A percentile compares a stretch with the other conserved stretches of the same genome.
These are phyloP conservation scores for Pterocles gutturalis DNA, from an alignment of 2,113 vertebrate genomes.

Conservation along the genomic window DNA sequence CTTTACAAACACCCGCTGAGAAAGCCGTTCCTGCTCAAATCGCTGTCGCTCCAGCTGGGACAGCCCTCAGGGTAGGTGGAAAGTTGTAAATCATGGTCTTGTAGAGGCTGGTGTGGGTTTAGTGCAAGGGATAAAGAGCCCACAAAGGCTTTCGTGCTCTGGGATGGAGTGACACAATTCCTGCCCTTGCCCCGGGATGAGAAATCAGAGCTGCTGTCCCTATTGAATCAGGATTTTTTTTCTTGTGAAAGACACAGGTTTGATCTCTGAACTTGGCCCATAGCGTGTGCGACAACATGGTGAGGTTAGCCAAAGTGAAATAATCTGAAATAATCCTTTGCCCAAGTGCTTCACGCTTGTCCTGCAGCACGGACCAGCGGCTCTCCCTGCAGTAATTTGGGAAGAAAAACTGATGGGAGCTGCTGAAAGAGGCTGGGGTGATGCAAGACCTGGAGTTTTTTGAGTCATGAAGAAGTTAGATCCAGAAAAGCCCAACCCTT, in stretches of 20 bases:
- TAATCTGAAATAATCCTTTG: not conserved
- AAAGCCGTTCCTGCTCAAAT: not conserved
- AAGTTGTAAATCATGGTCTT: not conserved
- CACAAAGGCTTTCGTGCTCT: not conserved
- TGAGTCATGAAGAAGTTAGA: not conserved
- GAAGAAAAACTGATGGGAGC: not conserved
- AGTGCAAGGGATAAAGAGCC: not conserved
- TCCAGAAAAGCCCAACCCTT: not conserved
- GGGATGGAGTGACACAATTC: not conserved
- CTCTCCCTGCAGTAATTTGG: not conserved
- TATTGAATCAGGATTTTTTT: not conserved
- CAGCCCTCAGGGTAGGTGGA: not conserved
- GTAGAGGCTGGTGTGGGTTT: not conserved
- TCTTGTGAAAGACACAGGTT: not conserved
- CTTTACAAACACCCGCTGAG: not conserved
- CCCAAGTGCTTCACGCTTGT: not conserved
- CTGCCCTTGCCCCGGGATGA: not conserved
- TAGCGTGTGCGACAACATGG: fast-evolving
- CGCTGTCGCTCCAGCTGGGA: fast-evolving
- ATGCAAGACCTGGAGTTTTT: not conserved
- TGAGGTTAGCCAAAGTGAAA: not conserved
- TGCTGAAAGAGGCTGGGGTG: not conserved
- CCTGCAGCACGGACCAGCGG: not conserved
- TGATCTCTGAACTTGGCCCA: not conserved
- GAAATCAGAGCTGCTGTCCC: not conserved